Evolutionary conservation across 2,113 vertebrate species (phyloP), one percentile per base, ranked within the genome.

Genomic region (Numenius arquata): DNA sequence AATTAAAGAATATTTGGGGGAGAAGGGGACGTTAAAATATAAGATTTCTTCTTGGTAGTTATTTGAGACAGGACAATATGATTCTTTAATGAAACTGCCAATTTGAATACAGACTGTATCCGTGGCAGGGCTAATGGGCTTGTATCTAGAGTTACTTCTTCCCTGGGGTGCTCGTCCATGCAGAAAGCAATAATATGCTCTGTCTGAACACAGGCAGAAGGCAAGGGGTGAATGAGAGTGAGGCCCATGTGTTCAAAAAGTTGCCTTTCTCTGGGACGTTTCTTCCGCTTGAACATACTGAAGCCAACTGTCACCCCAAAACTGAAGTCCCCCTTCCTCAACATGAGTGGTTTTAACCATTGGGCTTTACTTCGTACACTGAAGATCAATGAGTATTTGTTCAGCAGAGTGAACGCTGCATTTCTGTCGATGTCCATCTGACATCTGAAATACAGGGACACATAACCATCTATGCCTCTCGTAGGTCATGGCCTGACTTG

Each of bases 391-490:
- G 71, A n/a, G 6, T 67, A 18, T 32, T 73, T 79, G 67, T 83
- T 80, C 40, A 45, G 21, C 62, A 58, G 71, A 59, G 12, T 11
- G 53, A 62, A 27, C 23, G 11, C 59, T 53, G 38, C 16, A 20
- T 88, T 87, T 78, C 45, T 77, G 36, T 41, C 3, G 0, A 59
- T 73, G n/a, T 34, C 76, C 47, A 38, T 36, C 47, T 76, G 79
- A 63, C 15, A 18, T 85, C 52, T 88, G 65, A 81, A 56, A 56
- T 21, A 43, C 43, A 13, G 30, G 52, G 48, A 27, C 38, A 85
- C 0, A 0, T 30, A 88, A 34, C 20, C 36, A 12, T 58, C 63
- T 72, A 1, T 87, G 45, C 30, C 27, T 30, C 48, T n/a, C 0
- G 0, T 26, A 61, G 55, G 55, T 77, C 55, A 23, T 25, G 45